A percentile compares a stretch with the other conserved stretches of the same genome.
phyloP scores from a whole-genome alignment of 2,888 invertebrate genomes.

The Cecidostiba fungosa region DNA sequence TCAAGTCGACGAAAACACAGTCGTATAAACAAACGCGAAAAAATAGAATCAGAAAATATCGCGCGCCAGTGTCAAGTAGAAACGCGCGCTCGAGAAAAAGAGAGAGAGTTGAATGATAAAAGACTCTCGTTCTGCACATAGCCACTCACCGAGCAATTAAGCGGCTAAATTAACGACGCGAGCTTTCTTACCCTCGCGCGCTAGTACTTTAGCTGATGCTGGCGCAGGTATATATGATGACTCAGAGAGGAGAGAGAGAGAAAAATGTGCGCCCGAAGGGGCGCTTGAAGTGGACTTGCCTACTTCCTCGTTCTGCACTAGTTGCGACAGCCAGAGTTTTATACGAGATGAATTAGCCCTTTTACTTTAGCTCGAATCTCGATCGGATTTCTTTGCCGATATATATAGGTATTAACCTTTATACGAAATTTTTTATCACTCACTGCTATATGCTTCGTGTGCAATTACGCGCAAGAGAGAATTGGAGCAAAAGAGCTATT shows the following conservation, averaged over 20 bases:
- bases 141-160: slow-evolving; percentile 47
- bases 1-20: neutral
- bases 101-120: neutral
- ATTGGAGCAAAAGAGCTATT: neutral
- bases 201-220: neutral
- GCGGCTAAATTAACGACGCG: slow-evolving; percentile 38
- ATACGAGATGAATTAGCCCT: neutral
- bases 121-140: neutral
- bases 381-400: too few species aligned
- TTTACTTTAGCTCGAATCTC: neutral
- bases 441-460: neutral
- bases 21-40: neutral
- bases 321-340: neutral
- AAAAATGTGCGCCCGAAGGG: neutral
- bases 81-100: neutral
- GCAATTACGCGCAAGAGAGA: neutral
- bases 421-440: neutral
- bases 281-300: neutral
- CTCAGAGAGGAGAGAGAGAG: neutral
- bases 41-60: neutral
- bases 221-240: neutral
- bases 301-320: neutral
- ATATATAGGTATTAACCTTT: too few species aligned
- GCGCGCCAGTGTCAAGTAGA: neutral
- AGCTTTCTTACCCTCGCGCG: neutral